phyloP scores from a whole-genome alignment of 2,888 invertebrate genomes.

The Tubulanus polymorphus region DNA sequence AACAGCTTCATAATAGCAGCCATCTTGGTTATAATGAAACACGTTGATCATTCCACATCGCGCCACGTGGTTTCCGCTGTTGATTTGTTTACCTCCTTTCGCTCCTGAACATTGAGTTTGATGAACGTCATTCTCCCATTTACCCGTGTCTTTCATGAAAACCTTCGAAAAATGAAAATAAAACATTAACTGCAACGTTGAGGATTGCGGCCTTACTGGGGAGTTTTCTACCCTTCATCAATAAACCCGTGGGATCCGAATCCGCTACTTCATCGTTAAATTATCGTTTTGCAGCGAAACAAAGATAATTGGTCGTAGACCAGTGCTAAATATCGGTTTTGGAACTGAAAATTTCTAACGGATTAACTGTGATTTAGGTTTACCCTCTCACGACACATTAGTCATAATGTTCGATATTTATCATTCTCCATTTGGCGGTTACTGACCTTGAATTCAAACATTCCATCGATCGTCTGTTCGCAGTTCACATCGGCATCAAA shows the following conservation, averaged over 20 bases:
- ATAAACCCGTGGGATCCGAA: too few relatives aligned
- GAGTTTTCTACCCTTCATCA: too few relatives aligned
- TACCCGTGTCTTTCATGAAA: constrained; percentile 27
- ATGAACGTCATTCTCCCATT: constrained; percentile 45
- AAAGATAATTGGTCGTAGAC: too few relatives aligned
- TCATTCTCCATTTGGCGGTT: not conserved
- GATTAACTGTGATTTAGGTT: too few relatives aligned
- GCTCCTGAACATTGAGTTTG: constrained; percentile 26
- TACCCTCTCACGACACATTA: not conserved
- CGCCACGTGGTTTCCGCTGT: constrained; percentile 22
- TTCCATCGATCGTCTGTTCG: constrained; percentile 41
- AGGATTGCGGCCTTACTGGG: too few relatives aligned
- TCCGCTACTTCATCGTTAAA: too few relatives aligned
- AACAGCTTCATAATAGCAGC: too few relatives aligned
- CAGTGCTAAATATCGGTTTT: too few relatives aligned
- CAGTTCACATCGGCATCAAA: constrained; percentile 52
- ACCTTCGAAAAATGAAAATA: constrained; percentile 6
- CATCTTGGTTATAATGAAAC: constrained; percentile 13
- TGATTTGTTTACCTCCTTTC: not conserved
- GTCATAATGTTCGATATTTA: not conserved
- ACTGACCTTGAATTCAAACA: constrained; percentile 51
- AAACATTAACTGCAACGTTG: not conserved
- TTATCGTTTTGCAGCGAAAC: too few relatives aligned
- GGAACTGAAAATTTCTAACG: too few relatives aligned
- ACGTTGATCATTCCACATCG: constrained; percentile 23